Conservation (phyloP, 2,113 vertebrate species). For the Poeciliopsis occidentalis region DNA sequence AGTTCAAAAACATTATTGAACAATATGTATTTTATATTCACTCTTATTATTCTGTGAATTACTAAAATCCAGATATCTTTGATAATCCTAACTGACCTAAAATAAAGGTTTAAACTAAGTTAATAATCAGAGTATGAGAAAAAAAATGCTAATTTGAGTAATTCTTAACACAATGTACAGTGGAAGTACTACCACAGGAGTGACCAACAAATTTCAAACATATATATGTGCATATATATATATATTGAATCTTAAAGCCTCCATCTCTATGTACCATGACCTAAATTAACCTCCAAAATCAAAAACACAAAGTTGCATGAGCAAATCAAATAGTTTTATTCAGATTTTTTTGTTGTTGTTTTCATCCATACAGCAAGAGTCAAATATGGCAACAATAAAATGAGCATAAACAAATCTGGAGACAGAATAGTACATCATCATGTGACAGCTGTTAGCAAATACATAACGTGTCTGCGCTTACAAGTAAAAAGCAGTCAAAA, state of each 20-base stretch:
- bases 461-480: constrained; percentile 85
- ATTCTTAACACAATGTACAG: too few relatives aligned
- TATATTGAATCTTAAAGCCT: not conserved
- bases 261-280: not conserved
- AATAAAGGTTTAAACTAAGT: not conserved
- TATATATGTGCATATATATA: too few relatives aligned
- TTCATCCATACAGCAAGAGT: constrained; percentile 93
- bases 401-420: constrained; percentile 97
- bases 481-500: constrained; percentile 83
- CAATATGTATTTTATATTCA: too few relatives aligned
- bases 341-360: constrained; percentile 78
- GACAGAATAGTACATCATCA: constrained; percentile 94
- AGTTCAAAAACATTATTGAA: not conserved
- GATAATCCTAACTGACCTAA: too few relatives aligned
- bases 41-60: too few relatives aligned
- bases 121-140: not conserved
- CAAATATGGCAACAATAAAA: constrained; percentile 99
- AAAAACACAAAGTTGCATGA: constrained; percentile 75
- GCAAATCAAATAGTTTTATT: constrained; percentile 96
- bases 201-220: too few relatives aligned
- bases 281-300: not conserved
- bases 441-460: constrained; percentile 96
- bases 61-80: too few relatives aligned
- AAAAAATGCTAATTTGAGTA: too few relatives aligned
- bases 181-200: too few relatives aligned